Base-by-base conservation (phyloP, 2,888 invertebrate species). In the Monoplex corrugatus region DNA sequence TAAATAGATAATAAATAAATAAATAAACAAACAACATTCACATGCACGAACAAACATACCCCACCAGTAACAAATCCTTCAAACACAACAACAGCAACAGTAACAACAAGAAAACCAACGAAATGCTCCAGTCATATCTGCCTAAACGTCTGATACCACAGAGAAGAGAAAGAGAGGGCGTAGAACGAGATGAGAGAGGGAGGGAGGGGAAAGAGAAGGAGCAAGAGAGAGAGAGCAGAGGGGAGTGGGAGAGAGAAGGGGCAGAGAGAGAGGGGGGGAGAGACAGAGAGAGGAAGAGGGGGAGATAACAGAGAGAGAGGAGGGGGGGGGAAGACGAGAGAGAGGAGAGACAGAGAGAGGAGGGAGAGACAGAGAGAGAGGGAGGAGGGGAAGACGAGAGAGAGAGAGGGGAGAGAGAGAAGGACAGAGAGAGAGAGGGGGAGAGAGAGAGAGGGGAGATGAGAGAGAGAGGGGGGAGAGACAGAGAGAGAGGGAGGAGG, bases 371-470 rank as follows among this genome's bases (percentile, higher is more conserved):
- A 57, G 19, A 80, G 5, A 50, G 50, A 50, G 50, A n/a, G n/a
- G n/a, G n/a, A n/a, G n/a, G n/a, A n/a, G n/a, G n/a, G n/a, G n/a
- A n/a, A n/a, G 82, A 82, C 19, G 35, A 35, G 23, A 38, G 40
- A 45, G 44, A 84, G 84, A 45, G 45, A 84, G n/a, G 44, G 45
- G 50, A n/a, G 84, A 45, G 44, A 50, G 50, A 84, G 50, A 84
- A n/a, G 45, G 84, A 84, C 16, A 45, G 50, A 50, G 84, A 84
- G 50, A 84, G 84, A 45, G 84, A 84, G 50, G n/a, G 45, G 45
- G 84, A 84, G 40, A 84, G 50, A 45, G 84, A 50, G 50, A 50
- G 50, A 50, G 50, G 19, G 50, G 19, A 19, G 19, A 19, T 13
- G 50, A 50, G 50, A 44, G 72, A 87, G 13, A 72, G 43, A 72